These are phyloP conservation scores for Callionymus lyra DNA, from an alignment of 2,113 vertebrate species.

Conservation along the genomic window DNA sequence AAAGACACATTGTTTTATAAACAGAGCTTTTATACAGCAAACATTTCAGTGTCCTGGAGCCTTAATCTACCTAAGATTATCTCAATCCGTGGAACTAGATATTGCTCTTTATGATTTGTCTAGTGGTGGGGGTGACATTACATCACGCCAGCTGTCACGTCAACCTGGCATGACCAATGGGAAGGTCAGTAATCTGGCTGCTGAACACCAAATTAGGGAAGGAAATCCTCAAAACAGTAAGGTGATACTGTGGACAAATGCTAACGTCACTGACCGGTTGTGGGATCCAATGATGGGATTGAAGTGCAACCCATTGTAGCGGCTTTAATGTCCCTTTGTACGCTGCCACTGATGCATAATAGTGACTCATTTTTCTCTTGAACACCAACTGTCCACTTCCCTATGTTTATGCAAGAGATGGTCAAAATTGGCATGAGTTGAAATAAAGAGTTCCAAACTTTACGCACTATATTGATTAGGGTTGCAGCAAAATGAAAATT, in stretches of 20 bases:
- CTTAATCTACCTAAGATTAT: constrained; percentile 68
- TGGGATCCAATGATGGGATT: too few relatives aligned
- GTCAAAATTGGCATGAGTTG: too few relatives aligned
- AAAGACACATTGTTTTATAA: constrained; percentile 68
- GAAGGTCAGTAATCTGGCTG: constrained; percentile 36
- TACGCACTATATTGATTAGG: too few relatives aligned
- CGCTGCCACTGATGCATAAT: too few relatives aligned
- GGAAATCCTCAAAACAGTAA: constrained; percentile 31
- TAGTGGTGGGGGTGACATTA: constrained; percentile 50
- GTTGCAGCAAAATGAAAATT: too few relatives aligned
- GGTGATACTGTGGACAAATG: constrained; percentile 5
- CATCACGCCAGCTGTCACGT: constrained; percentile 66
- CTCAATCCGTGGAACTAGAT: constrained; percentile 65
- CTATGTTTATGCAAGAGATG: too few relatives aligned
- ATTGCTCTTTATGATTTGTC: constrained; percentile 68
- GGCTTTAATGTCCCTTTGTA: too few relatives aligned
- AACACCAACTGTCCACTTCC: too few relatives aligned
- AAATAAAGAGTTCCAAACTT: too few relatives aligned
- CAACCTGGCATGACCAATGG: constrained; percentile 46
- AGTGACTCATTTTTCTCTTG: too few relatives aligned
- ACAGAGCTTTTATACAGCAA: constrained; percentile 67
- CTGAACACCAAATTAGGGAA: constrained; percentile 42
- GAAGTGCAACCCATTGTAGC: too few relatives aligned
- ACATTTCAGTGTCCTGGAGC: constrained; percentile 61
- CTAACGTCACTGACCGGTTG: constrained; percentile 7